Evolutionary conservation across 2,797 vertebrate genomes (phyloP).

Genomic region (Taeniopygia guttata): DNA sequence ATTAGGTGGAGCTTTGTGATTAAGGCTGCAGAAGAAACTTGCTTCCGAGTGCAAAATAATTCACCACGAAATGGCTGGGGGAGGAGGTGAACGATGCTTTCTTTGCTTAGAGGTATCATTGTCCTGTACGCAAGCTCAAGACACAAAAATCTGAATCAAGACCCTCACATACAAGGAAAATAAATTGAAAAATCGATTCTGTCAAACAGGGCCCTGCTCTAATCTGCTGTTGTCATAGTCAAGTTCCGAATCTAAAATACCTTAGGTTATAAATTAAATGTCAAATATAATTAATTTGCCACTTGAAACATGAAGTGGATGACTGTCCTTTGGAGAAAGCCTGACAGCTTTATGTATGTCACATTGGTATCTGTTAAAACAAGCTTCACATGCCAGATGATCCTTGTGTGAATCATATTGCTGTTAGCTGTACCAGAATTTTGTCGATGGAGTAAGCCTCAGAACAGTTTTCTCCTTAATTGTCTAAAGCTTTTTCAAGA

Average conservation of each 20-base stretch:
- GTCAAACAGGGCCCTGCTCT: conserved; percentile 59
- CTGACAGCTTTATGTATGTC: conserved; percentile 74
- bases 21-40: background rate
- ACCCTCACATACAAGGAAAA: conserved; percentile 47
- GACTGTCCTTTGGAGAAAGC: conserved; percentile 68
- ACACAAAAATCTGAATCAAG: conserved; percentile 13
- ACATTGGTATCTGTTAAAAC: conserved; percentile 65
- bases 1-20: conserved; percentile 62
- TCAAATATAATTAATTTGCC: conserved; percentile 78
- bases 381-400: conserved; percentile 65
- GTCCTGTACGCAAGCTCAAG: background rate
- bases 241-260: conserved; percentile 68
- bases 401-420: conserved; percentile 55
- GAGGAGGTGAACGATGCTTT: background rate
- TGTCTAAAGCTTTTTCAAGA: conserved; percentile 50
- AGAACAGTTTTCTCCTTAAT: conserved; percentile 49
- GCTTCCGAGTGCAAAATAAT: background rate
- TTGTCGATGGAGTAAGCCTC: conserved; percentile 57
- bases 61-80: background rate
- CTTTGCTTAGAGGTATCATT: conserved; percentile 59
- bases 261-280: conserved; percentile 76
- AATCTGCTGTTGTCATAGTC: conserved; percentile 68
- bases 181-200: conserved; percentile 67
- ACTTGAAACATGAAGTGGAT: conserved; percentile 66
- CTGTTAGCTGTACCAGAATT: conserved; percentile 64